Evolutionary conservation across 1,140 invertebrate species (phyloP), one percentile per base, ranked within the genome.

Genomic region (Drepana arcuata): DNA sequence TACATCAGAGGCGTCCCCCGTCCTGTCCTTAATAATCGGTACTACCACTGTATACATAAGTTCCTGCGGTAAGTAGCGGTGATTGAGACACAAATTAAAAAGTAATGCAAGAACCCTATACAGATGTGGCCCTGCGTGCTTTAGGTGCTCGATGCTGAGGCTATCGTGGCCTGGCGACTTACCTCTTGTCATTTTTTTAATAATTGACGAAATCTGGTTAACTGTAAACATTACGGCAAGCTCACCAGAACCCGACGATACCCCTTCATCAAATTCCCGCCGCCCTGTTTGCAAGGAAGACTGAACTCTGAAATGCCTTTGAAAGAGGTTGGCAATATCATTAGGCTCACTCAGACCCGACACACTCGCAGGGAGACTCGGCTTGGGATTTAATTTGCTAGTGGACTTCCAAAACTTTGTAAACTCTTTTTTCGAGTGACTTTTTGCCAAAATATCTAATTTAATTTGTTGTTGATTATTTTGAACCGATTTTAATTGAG

Each of bases 261-360:
- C 24, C 24, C 4, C 24, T 3, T 10, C 24, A n/a, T n/a, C 2
- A 6, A 26, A 6, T 10, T 10, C 24, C 6, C 4, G 10, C 24
- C 2, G 6, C 4, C 4, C n/a, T 7, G 24, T n/a, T 6, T 26
- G 6, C 4, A 43, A 24, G 2, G 36, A 38, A 5, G 44, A 46
- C 12, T 34, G 21, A 6, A 50, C 33, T 2, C n/a, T 7, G 41
- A 56, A 51, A n/a, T 42, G 29, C 7, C 39, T 14, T 12, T n/a
- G 39, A 25, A 54, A 54, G 2, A 43, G 9, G 7, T 51, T 35
- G 4, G 48, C 37, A 21, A 51, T 51, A 6, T 36, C 5, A 0
- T 37, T 2, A 14, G 31, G 31, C 1, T 51, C 31, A 27, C 10
- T 15, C 12, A 30, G 13, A 9, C 48, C 48, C 21, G 16, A 10